Evolutionary conservation across 2,797 vertebrate species (phyloP), one percentile per base, ranked within the genome.

Genomic region (Prunella strophiata): DNA sequence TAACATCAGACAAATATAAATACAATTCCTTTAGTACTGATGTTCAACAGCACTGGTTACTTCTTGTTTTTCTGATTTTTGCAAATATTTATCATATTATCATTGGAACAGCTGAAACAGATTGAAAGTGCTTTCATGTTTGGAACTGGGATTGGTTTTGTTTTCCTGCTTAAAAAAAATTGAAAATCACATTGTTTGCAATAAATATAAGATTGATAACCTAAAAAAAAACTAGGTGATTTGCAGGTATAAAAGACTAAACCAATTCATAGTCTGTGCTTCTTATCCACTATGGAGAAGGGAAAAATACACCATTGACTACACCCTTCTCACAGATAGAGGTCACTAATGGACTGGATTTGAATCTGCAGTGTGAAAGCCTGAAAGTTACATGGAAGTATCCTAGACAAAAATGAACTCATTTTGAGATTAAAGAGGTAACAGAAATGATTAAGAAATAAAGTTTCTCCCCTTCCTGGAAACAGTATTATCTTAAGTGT

Each of bases 301-400:
- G 20, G 30, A 21, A 52, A 86, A 96, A 73, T 73, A 2, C 81
- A 84, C 3, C 21, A 95, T 38, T 93, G 97, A 97, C 93, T 97
- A 91, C 89, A 97, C 96, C 89, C 94, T 97, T 98, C 93, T 97
- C 92, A 88, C 98, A 98, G 98, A 98, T 98, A 98, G 98, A 98
- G 98, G 98, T 98, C 98, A 98, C 97, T 98, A 98, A 98, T 98
- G 97, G 97, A 98, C 98, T 98, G 94, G 93, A 97, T 98, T 98
- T 98, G 97, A 98, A 98, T 97, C 94, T 38, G 42, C 48, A 80
- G 97, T 84, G 77, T 93, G 94, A 92, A 97, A 97, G 89, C 85
- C 93, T 96, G 96, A 93, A 97, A 98, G 96, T 98, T 97, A 97
- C 94, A 96, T 92, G 90, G 93, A 97, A 97, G 97, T 94, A 96